These are phyloP conservation scores for Bothrops jararaca DNA, from an alignment of 2,113 vertebrate species.

Conservation along the genomic window DNA sequence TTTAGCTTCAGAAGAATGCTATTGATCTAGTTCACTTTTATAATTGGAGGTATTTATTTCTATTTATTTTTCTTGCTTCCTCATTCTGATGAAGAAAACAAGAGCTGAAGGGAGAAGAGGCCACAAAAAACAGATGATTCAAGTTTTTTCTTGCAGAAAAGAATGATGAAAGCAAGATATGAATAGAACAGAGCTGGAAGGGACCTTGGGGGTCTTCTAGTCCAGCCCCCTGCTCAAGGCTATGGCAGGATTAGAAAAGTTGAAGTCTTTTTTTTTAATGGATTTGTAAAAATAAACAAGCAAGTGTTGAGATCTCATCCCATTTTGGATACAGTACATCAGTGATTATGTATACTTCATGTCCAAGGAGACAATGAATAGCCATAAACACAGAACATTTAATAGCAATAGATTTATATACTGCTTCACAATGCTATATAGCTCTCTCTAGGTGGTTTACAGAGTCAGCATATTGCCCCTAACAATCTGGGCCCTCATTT, in stretches of 20 bases:
- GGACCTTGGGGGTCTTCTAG: too few relatives aligned
- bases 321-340: background rate
- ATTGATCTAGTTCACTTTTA: constrained; percentile 71
- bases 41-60: constrained; percentile 63
- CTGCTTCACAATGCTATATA: too few relatives aligned
- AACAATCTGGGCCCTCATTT: too few relatives aligned
- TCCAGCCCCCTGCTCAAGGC: too few relatives aligned
- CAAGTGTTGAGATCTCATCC: background rate
- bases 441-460: too few relatives aligned
- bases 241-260: background rate
- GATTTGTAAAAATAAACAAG: background rate
- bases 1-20: constrained; percentile 62
- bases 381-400: background rate
- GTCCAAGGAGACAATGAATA: background rate
- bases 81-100: constrained; percentile 39
- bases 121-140: constrained; percentile 49
- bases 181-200: too few relatives aligned
- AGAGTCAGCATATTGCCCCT: too few relatives aligned
- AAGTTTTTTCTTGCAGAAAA: constrained; percentile 20
- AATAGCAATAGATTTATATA: too few relatives aligned
- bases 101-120: background rate
- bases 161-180: background rate
- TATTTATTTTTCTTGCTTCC: constrained; percentile 57
- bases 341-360: background rate
- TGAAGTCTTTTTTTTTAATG: background rate